A percentile compares a stretch with the other conserved stretches of the same genome.
Evolutionary conservation across 2,113 vertebrate species (phyloP).

Genomic region (Phylloscopus trochiloides): DNA sequence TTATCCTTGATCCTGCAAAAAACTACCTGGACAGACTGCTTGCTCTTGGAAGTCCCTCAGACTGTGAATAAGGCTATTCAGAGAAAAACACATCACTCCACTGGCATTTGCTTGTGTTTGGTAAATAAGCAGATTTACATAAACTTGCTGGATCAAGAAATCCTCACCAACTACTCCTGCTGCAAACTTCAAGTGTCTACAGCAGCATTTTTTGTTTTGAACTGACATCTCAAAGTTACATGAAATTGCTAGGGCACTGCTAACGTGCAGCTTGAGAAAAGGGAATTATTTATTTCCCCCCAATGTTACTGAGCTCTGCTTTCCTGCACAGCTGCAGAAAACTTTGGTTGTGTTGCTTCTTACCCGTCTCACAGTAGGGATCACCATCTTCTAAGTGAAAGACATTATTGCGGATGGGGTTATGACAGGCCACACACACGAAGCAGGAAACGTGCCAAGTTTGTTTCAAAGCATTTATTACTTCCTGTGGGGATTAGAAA

Average conservation of each 20-base stretch:
- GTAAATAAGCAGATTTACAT: neutral
- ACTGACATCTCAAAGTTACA: neutral
- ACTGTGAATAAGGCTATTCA: neutral
- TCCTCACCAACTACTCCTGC: neutral
- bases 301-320: neutral
- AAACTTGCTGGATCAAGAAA: neutral
- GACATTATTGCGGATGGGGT: conserved; percentile 92
- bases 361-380: conserved; percentile 97
- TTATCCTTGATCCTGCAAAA: neutral
- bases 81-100: neutral
- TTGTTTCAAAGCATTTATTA: conserved; percentile 97
- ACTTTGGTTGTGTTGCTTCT: neutral
- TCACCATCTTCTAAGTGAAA: conserved; percentile 97
- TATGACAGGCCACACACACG: conserved; percentile 88
- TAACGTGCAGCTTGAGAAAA: neutral
- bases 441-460: conserved; percentile 97
- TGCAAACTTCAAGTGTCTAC: neutral
- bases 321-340: neutral
- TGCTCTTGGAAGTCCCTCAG: neutral
- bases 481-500: conserved; percentile 80
- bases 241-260: neutral
- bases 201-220: neutral
- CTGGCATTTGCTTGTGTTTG: neutral
- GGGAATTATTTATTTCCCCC: neutral
- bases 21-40: neutral